Percentiles rank a stretch among this genome's conserved stretches.
phyloP scores from a whole-genome alignment of 2,113 vertebrate species.

The Tyrannus savana region DNA sequence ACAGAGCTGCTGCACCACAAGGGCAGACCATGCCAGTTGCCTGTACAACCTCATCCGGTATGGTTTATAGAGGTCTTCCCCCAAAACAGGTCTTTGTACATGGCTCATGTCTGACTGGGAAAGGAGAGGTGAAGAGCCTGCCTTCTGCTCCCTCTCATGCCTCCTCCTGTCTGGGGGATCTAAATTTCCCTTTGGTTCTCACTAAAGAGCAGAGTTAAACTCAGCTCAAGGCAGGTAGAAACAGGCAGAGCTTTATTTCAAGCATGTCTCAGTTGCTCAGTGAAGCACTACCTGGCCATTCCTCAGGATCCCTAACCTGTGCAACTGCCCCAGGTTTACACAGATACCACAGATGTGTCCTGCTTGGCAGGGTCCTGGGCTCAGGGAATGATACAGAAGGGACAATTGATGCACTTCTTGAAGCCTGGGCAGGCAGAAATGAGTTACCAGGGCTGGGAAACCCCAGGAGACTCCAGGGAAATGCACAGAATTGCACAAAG shows the following conservation, averaged over 20 bases:
- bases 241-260: not conserved
- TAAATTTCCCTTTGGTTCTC: not conserved
- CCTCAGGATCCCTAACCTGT: not conserved
- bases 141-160: not conserved
- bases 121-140: not conserved
- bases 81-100: not conserved
- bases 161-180: not conserved
- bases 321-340: not conserved
- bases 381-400: not conserved
- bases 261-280: not conserved
- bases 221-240: not conserved
- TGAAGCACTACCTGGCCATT: not conserved
- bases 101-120: not conserved
- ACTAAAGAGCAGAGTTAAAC: not conserved
- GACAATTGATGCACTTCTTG: not conserved
- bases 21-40: not conserved
- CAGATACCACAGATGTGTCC: not conserved
- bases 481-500: not conserved
- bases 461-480: not conserved
- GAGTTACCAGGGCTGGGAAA: not conserved
- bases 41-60: not conserved
- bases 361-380: not conserved
- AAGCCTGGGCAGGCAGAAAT: not conserved
- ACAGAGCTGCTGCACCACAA: not conserved
- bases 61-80: not conserved